A percentile compares a stretch with the other conserved stretches of the same genome.
phyloP scores from a whole-genome alignment of 2,888 invertebrate species.

The Drosophila nr. perissopoda region DNA sequence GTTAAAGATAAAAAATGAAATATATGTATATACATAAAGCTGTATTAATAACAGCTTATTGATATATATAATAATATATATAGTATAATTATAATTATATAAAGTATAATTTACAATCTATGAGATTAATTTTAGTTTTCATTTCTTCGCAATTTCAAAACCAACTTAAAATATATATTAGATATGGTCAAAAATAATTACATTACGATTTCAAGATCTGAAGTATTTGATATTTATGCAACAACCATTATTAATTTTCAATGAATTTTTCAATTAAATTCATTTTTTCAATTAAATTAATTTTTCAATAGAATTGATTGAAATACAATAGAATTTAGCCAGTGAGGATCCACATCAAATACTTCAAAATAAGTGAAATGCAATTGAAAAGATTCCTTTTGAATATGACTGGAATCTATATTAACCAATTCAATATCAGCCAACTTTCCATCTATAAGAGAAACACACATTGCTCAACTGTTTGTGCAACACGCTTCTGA shows the following conservation, averaged over 20 bases:
- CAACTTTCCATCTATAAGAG: background rate
- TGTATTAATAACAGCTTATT: background rate
- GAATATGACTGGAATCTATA: background rate
- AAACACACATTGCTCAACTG: background rate
- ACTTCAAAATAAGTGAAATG: background rate
- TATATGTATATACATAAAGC: too few relatives aligned
- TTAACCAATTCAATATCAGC: background rate
- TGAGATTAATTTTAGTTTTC: background rate
- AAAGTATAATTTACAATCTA: background rate
- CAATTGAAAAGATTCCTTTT: background rate
- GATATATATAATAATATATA: too few relatives aligned
- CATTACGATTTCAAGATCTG: background rate
- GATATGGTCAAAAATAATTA: background rate
- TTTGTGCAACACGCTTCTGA: background rate
- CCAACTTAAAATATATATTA: background rate
- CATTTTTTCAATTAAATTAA: too few relatives aligned
- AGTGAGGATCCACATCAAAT: background rate
- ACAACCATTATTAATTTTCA: too few relatives aligned
- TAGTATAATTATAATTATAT: too few relatives aligned
- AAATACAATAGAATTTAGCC: background rate
- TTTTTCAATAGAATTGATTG: too few relatives aligned
- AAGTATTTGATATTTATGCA: too few relatives aligned
- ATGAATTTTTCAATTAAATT: too few relatives aligned
- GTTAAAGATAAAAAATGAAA: too few relatives aligned
- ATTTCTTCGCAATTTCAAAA: background rate